Conservation (phyloP, 2,888 invertebrate species). For the Ormia ochracea region DNA sequence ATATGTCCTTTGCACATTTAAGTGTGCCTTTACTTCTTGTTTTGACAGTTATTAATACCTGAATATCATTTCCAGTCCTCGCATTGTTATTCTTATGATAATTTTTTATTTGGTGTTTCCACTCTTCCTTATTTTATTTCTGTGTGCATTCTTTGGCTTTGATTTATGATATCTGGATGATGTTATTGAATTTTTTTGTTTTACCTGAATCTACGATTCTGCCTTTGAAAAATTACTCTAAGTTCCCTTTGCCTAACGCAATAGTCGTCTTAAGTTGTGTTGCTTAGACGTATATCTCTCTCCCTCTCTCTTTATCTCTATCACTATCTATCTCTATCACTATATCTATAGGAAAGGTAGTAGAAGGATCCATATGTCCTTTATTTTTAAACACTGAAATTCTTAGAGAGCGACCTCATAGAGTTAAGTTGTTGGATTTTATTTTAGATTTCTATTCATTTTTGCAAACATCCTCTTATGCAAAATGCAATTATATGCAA, state of each 20-base stretch:
- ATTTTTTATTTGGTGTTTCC: neutral
- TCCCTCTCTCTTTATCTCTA: too few relatives aligned
- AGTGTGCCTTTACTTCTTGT: conserved; percentile 67
- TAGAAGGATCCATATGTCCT: conserved; percentile 13
- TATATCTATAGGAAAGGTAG: conserved; percentile 26
- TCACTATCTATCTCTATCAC: too few relatives aligned
- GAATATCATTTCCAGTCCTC: conserved; percentile 73
- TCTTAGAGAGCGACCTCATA: conserved; percentile 46
- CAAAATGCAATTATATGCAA: conserved; percentile 45
- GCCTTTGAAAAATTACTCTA: neutral
- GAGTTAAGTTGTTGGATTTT: conserved; percentile 47
- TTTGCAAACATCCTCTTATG: conserved; percentile 52
- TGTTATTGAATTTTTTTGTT: conserved; percentile 52
- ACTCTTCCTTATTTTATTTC: conserved; percentile 5
- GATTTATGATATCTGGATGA: conserved; percentile 60
- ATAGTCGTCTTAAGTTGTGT: conserved; percentile 32
- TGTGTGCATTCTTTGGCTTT: conserved; percentile 19
- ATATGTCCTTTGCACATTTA: conserved; percentile 42
- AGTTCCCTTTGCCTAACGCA: conserved; percentile 46
- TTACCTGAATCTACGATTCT: conserved; percentile 38
- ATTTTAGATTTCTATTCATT: conserved; percentile 46
- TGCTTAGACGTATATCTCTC: conserved; percentile 2
- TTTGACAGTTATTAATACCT: conserved; percentile 76
- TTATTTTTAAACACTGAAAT: neutral
- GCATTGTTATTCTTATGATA: conserved; percentile 64